Conservation (phyloP, 1,140 invertebrate species). For the Drosophila athabasca region DNA sequence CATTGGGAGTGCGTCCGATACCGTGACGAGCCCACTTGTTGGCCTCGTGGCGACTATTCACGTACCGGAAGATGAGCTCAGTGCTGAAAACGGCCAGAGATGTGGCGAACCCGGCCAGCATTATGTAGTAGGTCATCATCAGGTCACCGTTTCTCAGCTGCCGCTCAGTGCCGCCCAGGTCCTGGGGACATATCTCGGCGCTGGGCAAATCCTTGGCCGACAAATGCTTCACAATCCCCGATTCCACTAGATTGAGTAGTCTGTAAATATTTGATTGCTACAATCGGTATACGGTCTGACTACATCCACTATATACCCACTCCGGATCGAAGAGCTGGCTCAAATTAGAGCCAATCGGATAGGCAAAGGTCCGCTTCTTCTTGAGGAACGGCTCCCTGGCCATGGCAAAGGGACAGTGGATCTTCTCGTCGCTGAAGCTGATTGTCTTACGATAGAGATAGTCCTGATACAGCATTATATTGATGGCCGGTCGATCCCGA, state of each 20-base stretch:
- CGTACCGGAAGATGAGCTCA: conserved; percentile 85
- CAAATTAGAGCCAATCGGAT: conserved; percentile 86
- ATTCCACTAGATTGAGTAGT: conserved; percentile 87
- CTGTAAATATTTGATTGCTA: conserved; percentile 83
- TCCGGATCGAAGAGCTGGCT: conserved; percentile 86
- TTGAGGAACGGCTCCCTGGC: conserved; percentile 87
- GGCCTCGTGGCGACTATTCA: conserved; percentile 66
- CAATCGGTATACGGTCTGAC: not conserved
- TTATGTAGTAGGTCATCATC: conserved; percentile 87
- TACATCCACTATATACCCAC: conserved; percentile 84
- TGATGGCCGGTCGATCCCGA: conserved; percentile 87
- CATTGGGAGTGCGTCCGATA: conserved; percentile 65
- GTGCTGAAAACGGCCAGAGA: conserved; percentile 86
- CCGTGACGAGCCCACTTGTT: conserved; percentile 72
- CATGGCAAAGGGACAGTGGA: conserved; percentile 89
- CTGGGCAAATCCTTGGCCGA: conserved; percentile 87
- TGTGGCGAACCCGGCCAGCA: conserved; percentile 86
- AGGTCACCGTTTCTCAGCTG: conserved; percentile 88
- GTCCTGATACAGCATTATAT: conserved; percentile 88
- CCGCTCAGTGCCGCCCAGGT: conserved; percentile 91
- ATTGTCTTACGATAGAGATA: conserved; percentile 87
- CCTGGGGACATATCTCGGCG: conserved; percentile 90
- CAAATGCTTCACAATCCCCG: conserved; percentile 89
- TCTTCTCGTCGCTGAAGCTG: conserved; percentile 85
- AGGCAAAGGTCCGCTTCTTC: conserved; percentile 88